Base-by-base conservation (phyloP, 2,113 vertebrate genomes). In the Prietella phreatophila region DNA sequence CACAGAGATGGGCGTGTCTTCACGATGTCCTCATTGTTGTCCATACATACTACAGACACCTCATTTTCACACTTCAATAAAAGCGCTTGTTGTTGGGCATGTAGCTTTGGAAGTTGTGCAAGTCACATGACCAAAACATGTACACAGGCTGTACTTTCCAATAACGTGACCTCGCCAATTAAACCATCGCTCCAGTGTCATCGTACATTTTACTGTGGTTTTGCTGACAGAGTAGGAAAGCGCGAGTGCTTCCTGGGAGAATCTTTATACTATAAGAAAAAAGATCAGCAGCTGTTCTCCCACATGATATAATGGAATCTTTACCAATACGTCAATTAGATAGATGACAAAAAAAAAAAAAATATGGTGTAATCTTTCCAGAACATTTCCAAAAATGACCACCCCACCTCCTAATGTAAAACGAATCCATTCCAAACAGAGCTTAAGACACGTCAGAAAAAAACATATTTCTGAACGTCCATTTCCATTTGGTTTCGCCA, bases 171-270 rank as follows among this genome's bases (percentile, higher is more conserved):
- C 19, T 20, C 20, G 22, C 36, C 8, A 20, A 75, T 9, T 42
- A 25, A 93, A 91, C 73, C 76, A 60, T 69, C 84, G 88, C 90
- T 91, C 53, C 63, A 73, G 76, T 71, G 7, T 19, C 1, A 36
- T 71, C 19, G 25, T 75, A 19, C 7, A 19, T n/a, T n/a, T 65
- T 69, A 39, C 33, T 11, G 15, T 71, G 67, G 0, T 39, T 75
- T 9, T 75, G 71, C 19, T 8, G 71, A 42, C 0, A 75, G 71
- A 75, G 36, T 75, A 39, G 17, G 0, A 42, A 75, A 75, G 6
- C 42, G 71, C 0, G 9, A 42, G 19, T 20, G 2, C 30, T 71
- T 36, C 17, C 33, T 36, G 30, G 9, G 11, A 67, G 27, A 0
- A 11, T n/a, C n/a, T 30, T 50, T 50, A 50, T 50, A 9, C 47